phyloP scores from a whole-genome alignment of 2,888 invertebrate genomes.

The Thera britannica region DNA sequence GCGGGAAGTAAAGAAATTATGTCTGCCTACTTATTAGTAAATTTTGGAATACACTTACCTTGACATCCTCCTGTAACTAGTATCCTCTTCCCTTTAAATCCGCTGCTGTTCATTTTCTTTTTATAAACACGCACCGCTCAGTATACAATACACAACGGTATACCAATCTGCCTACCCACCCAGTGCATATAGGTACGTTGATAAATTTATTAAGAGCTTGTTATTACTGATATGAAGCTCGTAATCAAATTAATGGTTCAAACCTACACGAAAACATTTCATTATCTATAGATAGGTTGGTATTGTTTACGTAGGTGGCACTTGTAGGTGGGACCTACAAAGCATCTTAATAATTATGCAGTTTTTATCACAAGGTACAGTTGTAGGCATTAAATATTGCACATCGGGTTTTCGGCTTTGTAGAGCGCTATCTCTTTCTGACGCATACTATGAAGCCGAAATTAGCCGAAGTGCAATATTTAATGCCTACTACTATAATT shows the following conservation, averaged over 20 bases:
- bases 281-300: neutral
- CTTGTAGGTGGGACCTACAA: neutral
- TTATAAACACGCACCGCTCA: constrained; percentile 12
- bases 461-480: too few species aligned
- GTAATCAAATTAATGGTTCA: neutral
- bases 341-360: neutral
- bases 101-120: constrained; percentile 69
- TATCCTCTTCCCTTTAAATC: constrained; percentile 89
- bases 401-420: too few species aligned
- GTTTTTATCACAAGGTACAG: too few species aligned
- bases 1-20: too few species aligned
- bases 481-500: too few species aligned
- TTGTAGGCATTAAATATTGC: too few species aligned
- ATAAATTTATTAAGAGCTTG: neutral
- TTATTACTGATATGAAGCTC: constrained; percentile 5
- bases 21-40: neutral
- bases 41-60: constrained; percentile 81
- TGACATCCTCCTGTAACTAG: constrained; percentile 94
- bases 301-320: too few species aligned
- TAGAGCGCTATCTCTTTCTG: too few species aligned
- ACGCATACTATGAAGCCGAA: too few species aligned
- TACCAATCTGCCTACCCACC: neutral
- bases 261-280: neutral
- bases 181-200: neutral
- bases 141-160: neutral